Base-by-base conservation (phyloP, 2,888 invertebrate species). In the Lycaena phlaeas region DNA sequence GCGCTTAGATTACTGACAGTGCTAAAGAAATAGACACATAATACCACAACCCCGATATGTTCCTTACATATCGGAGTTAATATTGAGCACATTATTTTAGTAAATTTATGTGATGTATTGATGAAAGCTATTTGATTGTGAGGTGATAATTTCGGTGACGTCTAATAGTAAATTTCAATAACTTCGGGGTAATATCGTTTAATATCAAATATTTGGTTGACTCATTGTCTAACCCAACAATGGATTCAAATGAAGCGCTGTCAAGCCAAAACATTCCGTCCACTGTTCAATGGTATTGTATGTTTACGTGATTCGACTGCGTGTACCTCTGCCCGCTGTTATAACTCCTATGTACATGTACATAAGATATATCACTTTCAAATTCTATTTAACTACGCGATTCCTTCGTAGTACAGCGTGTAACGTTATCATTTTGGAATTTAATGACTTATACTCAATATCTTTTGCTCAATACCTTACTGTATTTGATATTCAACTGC, bases 211-310 rank as follows among this genome's bases (percentile, higher is more conserved):
- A 14, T 41, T 43, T 40, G 37, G 34, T 47, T 50, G 53, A 49
- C 46, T 54, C 58, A 58, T 58, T 56, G 54, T 57, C 40, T 53
- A 41, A 45, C 38, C 43, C 44, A 52, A 63, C 61, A 63, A 61
- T 63, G 55, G 56, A 48, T 54, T 51, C 52, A 54, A 59, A 57
- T 46, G 57, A 58, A 54, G 48, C 54, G 50, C 42, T 52, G 55
- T 58, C 60, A 58, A 57, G 58, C 56, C 57, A 60, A 59, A 56
- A 57, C 61, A 63, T 61, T 61, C 59, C 59, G 54, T 48, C 52
- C 50, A 50, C 57, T 56, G 52, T 57, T 55, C 56, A 55, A 53
- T 50, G 53, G 55, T 51, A 59, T 59, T 59, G 61, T 57, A 43
- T 59, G 46, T 49, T 52, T 57, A 60, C 61, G 61, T 62, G 61